Evolutionary conservation across 1,140 invertebrate species (phyloP).

Genomic region (Anoplophora glabripennis): DNA sequence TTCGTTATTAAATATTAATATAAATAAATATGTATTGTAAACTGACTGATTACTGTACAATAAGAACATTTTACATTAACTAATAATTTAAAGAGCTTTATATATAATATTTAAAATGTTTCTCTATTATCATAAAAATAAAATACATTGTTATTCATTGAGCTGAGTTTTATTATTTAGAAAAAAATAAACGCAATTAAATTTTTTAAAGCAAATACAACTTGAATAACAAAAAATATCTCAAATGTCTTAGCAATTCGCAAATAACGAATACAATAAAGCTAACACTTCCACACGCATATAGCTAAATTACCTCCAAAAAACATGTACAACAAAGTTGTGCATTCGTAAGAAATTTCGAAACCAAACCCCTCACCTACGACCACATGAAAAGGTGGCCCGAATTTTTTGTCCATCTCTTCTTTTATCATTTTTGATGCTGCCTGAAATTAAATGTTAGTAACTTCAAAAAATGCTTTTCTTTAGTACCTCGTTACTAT

Average conservation of each 20-base stretch:
- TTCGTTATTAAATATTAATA: too few relatives aligned
- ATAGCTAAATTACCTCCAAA: conserved; percentile 88
- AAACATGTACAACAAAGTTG: conserved; percentile 87
- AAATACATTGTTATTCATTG: conserved; percentile 24
- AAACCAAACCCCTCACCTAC: conserved; percentile 94
- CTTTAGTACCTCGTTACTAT: conserved; percentile 72
- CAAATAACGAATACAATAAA: neutral
- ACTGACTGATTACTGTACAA: conserved; percentile 6
- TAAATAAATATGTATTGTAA: too few relatives aligned
- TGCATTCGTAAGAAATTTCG: conserved; percentile 86
- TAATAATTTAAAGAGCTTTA: conserved; percentile 15
- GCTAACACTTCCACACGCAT: conserved; percentile 82
- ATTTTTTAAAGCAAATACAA: too few relatives aligned
- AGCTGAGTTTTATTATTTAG: conserved; percentile 1
- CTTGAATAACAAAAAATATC: too few relatives aligned
- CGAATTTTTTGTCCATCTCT: conserved; percentile 91
- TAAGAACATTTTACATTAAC: conserved; percentile 8
- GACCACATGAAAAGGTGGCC: conserved; percentile 87
- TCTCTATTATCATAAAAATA: conserved; percentile 11
- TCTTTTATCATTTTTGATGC: conserved; percentile 88
- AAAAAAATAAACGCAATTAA: too few relatives aligned
- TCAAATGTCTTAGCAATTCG: too few relatives aligned
- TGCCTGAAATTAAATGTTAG: conserved; percentile 49
- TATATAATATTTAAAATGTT: conserved; percentile 18
- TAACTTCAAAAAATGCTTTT: neutral